Percentiles rank a stretch among this genome's conserved stretches.
phyloP scores from a whole-genome alignment of 2,888 invertebrate species.

The Ophion ventricosus region DNA sequence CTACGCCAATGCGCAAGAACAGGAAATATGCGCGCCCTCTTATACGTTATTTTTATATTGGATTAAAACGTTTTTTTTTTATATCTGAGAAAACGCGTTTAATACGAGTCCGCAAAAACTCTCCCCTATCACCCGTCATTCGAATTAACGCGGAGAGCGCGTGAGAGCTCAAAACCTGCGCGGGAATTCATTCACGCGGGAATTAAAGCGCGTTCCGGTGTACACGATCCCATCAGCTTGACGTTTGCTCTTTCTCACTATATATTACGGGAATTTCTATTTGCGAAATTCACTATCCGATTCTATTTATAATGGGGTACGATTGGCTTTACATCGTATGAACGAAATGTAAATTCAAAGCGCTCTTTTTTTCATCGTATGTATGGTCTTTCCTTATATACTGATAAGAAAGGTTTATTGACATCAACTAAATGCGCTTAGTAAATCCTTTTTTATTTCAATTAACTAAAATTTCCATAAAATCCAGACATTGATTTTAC shows the following conservation, averaged over 20 bases:
- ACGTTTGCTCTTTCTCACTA: slow-evolving; percentile 6
- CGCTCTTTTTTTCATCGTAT: slow-evolving; percentile 9
- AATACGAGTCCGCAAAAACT: not conserved
- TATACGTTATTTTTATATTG: not conserved
- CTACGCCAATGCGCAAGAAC: too few species aligned
- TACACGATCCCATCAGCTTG: slow-evolving; percentile 40
- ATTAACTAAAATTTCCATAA: too few species aligned
- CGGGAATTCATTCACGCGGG: slow-evolving; percentile 63
- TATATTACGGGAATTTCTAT: slow-evolving; percentile 35
- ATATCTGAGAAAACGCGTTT: not conserved
- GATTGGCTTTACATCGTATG: not conserved
- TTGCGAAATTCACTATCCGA: slow-evolving; percentile 7
- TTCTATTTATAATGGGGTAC: slow-evolving; percentile 15
- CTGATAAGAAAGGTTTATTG: too few species aligned
- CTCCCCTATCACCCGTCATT: slow-evolving; percentile 13
- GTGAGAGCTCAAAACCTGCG: slow-evolving; percentile 51
- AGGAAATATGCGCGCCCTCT: too few species aligned
- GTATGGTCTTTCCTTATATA: not conserved
- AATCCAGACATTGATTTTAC: too few species aligned
- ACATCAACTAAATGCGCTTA: too few species aligned
- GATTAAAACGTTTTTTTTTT: not conserved
- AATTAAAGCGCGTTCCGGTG: slow-evolving; percentile 52
- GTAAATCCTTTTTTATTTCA: too few species aligned
- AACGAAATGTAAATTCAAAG: not conserved
- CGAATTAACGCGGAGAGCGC: slow-evolving; percentile 18